Conservation (phyloP, 2,888 invertebrate species). For the Oxystoma pomonae region DNA sequence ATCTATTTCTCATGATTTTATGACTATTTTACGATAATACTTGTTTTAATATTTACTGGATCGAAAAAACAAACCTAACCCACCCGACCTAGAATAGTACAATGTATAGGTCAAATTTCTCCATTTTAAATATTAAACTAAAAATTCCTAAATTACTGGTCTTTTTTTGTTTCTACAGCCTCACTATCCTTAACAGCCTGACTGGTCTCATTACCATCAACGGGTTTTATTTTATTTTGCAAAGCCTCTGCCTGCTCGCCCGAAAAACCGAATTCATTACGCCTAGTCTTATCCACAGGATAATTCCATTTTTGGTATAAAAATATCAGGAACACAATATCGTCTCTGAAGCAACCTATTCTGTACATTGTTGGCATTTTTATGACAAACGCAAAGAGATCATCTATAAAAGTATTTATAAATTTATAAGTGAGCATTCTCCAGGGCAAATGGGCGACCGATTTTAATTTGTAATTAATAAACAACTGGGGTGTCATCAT, state of each 20-base stretch:
- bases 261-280: constrained; percentile 98
- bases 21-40: no score
- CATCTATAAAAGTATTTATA: constrained; percentile 98
- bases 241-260: constrained; percentile 56
- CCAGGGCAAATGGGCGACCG: constrained; percentile 99
- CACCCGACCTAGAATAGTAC: no score
- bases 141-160: no score
- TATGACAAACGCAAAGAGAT: constrained; percentile 99
- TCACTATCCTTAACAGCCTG: constrained; percentile 17
- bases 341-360: constrained; percentile 96
- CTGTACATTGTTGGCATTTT: constrained; percentile 99
- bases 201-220: constrained; percentile 12
- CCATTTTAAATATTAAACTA: no score
- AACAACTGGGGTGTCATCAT: constrained; percentile 99
- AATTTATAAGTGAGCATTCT: constrained; percentile 99
- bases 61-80: no score
- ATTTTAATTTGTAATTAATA: constrained; percentile 98
- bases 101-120: no score
- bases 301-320: constrained; percentile 99
- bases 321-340: constrained; percentile 98
- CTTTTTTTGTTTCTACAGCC: constrained; percentile 26
- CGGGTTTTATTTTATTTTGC: constrained; percentile 14
- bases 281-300: constrained; percentile 89
- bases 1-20: no score
- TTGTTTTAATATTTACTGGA: no score